These are phyloP conservation scores for Dryoscopus gambensis DNA, from an alignment of 2,113 vertebrate species.

Conservation along the genomic window DNA sequence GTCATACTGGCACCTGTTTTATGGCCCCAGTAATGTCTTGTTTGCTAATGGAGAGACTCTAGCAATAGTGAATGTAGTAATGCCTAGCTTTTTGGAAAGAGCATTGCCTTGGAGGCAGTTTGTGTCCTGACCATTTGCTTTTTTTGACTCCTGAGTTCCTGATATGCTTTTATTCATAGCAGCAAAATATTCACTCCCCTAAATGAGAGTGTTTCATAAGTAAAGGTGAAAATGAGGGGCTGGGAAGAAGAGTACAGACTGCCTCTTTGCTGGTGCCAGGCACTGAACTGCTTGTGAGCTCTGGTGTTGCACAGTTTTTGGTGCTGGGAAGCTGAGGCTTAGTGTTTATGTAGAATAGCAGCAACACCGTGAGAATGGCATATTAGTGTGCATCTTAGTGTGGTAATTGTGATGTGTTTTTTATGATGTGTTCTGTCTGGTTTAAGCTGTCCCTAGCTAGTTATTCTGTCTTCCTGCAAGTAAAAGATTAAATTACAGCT, in stretches of 20 bases:
- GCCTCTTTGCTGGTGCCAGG: fast-evolving
- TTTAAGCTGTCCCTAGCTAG: not conserved
- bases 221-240: not conserved
- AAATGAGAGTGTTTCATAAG: not conserved
- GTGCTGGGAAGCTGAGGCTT: not conserved
- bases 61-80: not conserved
- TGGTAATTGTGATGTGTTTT: not conserved
- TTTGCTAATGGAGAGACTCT: not conserved
- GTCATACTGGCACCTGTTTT: not conserved
- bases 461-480: not conserved
- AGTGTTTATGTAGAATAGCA: not conserved
- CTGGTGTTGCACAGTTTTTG: not conserved
- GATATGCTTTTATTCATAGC: not conserved
- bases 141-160: not conserved
- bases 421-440: not conserved
- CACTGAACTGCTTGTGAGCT: not conserved
- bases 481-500: not conserved
- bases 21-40: not conserved
- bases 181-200: not conserved
- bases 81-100: not conserved
- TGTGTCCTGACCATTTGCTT: not conserved
- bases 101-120: not conserved
- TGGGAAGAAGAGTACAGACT: not conserved
- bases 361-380: not conserved
- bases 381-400: not conserved